Evolutionary conservation across 2,113 vertebrate genomes (phyloP).

Genomic region (Sprattus sprattus): DNA sequence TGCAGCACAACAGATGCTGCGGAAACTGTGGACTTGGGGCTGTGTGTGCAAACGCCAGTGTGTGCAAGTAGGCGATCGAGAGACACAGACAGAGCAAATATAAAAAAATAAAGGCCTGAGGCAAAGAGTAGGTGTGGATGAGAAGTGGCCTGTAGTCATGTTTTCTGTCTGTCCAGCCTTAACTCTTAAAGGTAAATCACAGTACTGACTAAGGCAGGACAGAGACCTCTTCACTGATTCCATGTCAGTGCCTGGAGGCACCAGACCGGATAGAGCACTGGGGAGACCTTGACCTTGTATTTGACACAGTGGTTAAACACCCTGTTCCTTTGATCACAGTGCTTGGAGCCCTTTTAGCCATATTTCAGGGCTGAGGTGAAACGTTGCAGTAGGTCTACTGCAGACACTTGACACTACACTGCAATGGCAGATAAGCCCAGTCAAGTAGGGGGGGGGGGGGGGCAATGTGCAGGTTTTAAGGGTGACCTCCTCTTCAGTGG

Average conservation of each 20-base stretch:
- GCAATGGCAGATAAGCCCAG: background rate
- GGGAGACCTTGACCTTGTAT: background rate
- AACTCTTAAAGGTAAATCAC: background rate
- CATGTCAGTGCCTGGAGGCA: background rate
- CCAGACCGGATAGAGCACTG: background rate
- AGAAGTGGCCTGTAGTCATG: background rate
- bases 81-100: background rate
- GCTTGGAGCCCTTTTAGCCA: background rate
- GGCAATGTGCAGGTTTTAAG: background rate
- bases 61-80: background rate
- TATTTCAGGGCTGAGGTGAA: background rate
- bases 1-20: too few relatives aligned
- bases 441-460: background rate
- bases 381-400: background rate
- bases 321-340: conserved; percentile 10
- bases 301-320: background rate
- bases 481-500: background rate
- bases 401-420: background rate
- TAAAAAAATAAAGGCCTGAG: background rate
- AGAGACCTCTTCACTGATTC: background rate
- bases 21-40: background rate
- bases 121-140: background rate
- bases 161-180: background rate
- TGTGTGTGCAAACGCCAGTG: background rate
- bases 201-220: background rate